Evolutionary conservation across 2,888 invertebrate species (phyloP).

Genomic region (Esperia sulphurella): DNA sequence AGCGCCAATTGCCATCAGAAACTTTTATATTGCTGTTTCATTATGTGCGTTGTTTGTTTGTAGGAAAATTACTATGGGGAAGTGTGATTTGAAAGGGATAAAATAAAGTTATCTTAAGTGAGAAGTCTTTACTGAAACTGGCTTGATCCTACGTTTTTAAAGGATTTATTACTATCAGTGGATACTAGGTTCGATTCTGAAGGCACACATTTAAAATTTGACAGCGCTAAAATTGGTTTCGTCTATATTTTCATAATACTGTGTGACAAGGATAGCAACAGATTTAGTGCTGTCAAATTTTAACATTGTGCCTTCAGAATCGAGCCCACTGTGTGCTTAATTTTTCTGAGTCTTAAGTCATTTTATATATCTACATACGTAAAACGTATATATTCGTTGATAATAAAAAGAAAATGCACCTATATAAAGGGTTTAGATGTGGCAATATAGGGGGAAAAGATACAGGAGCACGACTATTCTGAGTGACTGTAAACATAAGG

Average conservation of each 20-base stretch:
- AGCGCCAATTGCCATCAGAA: constrained; percentile 28
- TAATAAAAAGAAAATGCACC: not conserved
- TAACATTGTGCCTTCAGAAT: too few species aligned
- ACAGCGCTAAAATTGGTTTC: too few species aligned
- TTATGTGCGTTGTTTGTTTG: constrained; percentile 37
- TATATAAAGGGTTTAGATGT: not conserved
- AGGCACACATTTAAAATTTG: too few species aligned
- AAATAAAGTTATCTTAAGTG: not conserved
- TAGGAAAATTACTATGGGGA: constrained; percentile 12
- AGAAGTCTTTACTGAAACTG: too few species aligned
- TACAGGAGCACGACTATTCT: not conserved
- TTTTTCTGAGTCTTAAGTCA: not conserved
- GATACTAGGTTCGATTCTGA: too few species aligned
- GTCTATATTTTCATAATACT: too few species aligned
- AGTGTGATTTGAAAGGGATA: not conserved
- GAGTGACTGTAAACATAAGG: constrained; percentile 2
- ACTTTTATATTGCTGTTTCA: constrained; percentile 35
- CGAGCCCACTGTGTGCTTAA: too few species aligned
- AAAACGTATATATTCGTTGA: not conserved
- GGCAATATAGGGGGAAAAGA: not conserved
- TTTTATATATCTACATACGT: not conserved
- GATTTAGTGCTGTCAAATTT: too few species aligned
- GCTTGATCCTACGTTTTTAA: too few species aligned
- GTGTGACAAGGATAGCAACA: too few species aligned
- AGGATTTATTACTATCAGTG: too few species aligned